phyloP scores from a whole-genome alignment of 1,140 invertebrate species.

The Varroa destructor region DNA sequence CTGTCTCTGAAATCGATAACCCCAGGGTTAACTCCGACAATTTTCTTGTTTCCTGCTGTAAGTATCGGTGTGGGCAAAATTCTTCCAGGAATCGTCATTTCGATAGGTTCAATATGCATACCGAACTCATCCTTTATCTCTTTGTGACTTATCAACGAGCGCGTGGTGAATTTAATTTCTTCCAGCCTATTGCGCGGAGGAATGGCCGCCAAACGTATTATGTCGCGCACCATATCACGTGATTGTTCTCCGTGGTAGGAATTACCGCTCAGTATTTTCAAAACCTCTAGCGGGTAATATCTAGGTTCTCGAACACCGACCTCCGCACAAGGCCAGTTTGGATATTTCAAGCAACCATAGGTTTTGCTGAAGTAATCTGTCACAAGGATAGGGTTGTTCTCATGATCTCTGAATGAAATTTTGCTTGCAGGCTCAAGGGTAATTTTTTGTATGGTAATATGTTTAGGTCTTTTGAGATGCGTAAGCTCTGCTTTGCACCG shows the following conservation, averaged over 20 bases:
- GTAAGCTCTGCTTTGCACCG: neutral
- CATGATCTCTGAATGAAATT: neutral
- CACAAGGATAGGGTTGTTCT: neutral
- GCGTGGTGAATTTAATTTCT: neutral
- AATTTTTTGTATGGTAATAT: neutral
- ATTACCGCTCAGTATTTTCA: neutral
- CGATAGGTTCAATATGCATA: neutral
- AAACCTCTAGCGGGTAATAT: neutral
- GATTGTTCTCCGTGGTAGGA: slow-evolving; percentile 9
- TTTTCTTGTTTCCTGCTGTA: neutral
- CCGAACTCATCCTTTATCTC: neutral
- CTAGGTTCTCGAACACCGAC: neutral
- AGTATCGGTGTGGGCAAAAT: slow-evolving; percentile 2
- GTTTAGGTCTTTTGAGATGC: neutral
- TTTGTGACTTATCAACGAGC: neutral
- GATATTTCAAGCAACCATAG: neutral
- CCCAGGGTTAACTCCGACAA: neutral
- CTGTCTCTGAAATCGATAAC: slow-evolving; percentile 2
- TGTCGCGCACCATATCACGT: neutral
- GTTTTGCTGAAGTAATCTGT: neutral
- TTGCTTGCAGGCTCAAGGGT: neutral
- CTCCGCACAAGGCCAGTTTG: neutral
- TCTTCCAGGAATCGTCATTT: neutral
- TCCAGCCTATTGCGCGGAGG: neutral
- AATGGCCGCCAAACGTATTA: neutral